A percentile compares a stretch with the other conserved stretches of the same genome.
Conservation (phyloP, 2,797 vertebrate species). For the Bovichtus variegatus region DNA sequence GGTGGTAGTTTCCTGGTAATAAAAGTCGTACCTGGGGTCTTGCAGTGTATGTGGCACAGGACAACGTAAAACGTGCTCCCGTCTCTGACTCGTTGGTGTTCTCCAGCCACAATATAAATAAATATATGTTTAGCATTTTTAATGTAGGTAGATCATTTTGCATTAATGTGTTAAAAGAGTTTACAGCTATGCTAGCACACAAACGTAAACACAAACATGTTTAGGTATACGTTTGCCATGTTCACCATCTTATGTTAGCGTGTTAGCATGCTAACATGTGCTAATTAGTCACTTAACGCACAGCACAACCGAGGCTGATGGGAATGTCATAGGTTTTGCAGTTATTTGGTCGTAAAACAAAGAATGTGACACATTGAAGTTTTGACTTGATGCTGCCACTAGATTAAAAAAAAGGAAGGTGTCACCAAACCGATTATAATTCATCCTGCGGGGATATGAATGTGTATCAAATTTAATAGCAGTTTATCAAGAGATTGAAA, state of each 20-base stretch:
- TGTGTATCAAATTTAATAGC: not conserved
- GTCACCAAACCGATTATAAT: not conserved
- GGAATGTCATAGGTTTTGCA: not conserved
- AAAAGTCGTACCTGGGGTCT: no score
- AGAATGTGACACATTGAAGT: not conserved
- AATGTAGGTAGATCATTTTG: no score
- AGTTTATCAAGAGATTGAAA: not conserved
- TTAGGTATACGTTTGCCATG: not conserved
- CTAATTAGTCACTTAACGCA: conserved; percentile 2
- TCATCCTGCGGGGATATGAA: not conserved
- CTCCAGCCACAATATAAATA: no score
- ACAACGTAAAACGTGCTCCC: no score
- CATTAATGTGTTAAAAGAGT: not conserved
- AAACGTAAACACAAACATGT: no score
- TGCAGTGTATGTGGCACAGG: no score
- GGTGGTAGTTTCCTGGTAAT: no score
- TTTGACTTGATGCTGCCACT: not conserved
- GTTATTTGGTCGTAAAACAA: conserved; percentile 4
- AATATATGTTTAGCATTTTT: no score
- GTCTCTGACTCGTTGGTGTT: no score
- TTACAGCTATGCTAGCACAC: not conserved
- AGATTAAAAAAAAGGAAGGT: not conserved
- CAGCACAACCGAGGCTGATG: not conserved
- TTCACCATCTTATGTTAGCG: not conserved
- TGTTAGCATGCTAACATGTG: not conserved